Base-by-base conservation (phyloP, 2,888 invertebrate genomes). In the Epistrophella euchroma region DNA sequence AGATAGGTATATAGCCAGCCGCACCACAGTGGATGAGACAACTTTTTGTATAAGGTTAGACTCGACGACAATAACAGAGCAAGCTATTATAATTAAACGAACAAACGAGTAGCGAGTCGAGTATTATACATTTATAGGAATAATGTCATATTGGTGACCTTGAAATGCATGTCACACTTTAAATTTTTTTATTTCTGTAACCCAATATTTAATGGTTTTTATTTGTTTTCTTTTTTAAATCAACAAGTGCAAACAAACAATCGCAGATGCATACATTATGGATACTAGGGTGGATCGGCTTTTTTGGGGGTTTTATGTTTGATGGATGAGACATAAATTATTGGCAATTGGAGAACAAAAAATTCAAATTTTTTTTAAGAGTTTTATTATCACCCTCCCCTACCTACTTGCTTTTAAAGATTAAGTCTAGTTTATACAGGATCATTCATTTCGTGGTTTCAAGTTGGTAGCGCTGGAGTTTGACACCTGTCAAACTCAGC, bases 81-180 rank as follows among this genome's bases (percentile, higher is more conserved):
- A 56, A 55, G 15, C 55, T 55, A 28, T 56, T 28, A 32, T 32
- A 55, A 28, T 55, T 56, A 32, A 32, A 56, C 17, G 10, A n/a
- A 17, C 10, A 28, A 9, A n/a, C 55, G 7, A 28, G 32, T 32
- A 22, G 22, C 13, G 47, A 22, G 50, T n/a, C 5, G 3, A 9
- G n/a, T n/a, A n/a, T n/a, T 45, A 17, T n/a, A 10, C n/a, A 28
- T 28, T 4, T 28, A 28, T 0, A 5, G 28, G 4, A 5, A n/a
- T 32, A 55, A 55, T 55, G n/a, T 52, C 66, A 32, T 35, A n/a
- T 35, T 37, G 13, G 45, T 35, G 45, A 32, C 66, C 68, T 76
- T 58, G 56, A 50, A 50, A 47, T 58, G 58, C 47, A 50, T 77
- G 58, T 70, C 76, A 70, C 76, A 77, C 70, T 56, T 70, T 60